Evolutionary conservation across 2,888 invertebrate species (phyloP).

Genomic region (Hoplodrina blanda): DNA sequence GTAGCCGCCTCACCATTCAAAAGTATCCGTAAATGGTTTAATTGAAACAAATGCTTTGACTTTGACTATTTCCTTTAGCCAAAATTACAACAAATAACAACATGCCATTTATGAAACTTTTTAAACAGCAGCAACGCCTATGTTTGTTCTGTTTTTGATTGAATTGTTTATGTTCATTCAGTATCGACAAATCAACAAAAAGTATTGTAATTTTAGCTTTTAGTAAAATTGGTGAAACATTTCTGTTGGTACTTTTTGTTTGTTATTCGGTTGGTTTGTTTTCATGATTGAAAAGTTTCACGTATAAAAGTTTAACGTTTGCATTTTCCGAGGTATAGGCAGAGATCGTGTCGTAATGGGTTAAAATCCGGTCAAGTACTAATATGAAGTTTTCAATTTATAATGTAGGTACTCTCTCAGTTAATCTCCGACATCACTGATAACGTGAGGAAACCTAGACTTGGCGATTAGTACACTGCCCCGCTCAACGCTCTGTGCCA

Average conservation of each 20-base stretch:
- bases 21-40: too few relatives aligned
- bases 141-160: slow-evolving; percentile 8
- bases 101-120: slow-evolving; percentile 10
- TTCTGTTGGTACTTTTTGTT: slow-evolving; percentile 26
- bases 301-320: slow-evolving; percentile 10
- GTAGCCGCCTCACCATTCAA: too few relatives aligned
- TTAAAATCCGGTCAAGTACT: too few relatives aligned
- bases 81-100: too few relatives aligned
- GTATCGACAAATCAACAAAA: slow-evolving; percentile 19
- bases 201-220: slow-evolving; percentile 45
- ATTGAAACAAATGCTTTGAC: too few relatives aligned
- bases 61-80: too few relatives aligned
- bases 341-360: background rate
- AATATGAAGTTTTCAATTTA: too few relatives aligned
- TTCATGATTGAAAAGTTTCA: slow-evolving; percentile 33
- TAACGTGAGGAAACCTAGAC: too few relatives aligned
- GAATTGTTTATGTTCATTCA: slow-evolving; percentile 26
- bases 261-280: slow-evolving; percentile 18
- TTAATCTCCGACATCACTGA: too few relatives aligned
- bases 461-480: too few relatives aligned
- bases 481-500: too few relatives aligned
- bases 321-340: slow-evolving; percentile 3
- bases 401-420: too few relatives aligned
- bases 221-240: slow-evolving; percentile 37
- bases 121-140: slow-evolving; percentile 1